A percentile compares a stretch with the other conserved stretches of the same genome.
Conservation (phyloP, 2,113 vertebrate species). For the Etheostoma spectabile region DNA sequence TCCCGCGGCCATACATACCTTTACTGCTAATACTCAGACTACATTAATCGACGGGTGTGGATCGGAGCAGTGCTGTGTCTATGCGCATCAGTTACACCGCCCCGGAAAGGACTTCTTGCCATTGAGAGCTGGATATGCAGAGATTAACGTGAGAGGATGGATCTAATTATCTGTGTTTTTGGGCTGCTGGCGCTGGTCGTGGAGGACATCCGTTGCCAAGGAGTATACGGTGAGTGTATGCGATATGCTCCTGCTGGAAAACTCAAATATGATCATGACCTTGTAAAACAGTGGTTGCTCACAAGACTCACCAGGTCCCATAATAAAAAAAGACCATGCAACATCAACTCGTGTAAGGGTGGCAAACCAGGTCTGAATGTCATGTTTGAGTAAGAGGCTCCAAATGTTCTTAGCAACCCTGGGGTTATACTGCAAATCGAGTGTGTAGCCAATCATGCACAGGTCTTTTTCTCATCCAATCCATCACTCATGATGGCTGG, state of each 20-base stretch:
- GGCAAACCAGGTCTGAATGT: slow-evolving; percentile 43
- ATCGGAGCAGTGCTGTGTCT: slow-evolving; percentile 55
- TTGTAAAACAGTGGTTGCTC: slow-evolving; percentile 69
- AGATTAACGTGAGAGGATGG: slow-evolving; percentile 92
- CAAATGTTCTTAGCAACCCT: slow-evolving; percentile 49
- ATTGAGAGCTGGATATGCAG: slow-evolving; percentile 90
- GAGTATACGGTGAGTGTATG: slow-evolving; percentile 93
- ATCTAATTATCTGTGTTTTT: slow-evolving; percentile 89
- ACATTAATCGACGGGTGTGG: slow-evolving; percentile 52
- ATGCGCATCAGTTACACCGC: slow-evolving; percentile 67
- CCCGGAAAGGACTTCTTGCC: slow-evolving; percentile 78
- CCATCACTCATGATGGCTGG: slow-evolving; percentile 58
- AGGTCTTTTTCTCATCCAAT: slow-evolving; percentile 58
- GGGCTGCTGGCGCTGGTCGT: slow-evolving; percentile 90
- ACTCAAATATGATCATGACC: slow-evolving; percentile 78
- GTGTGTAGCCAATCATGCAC: slow-evolving; percentile 65
- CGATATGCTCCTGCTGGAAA: slow-evolving; percentile 21
- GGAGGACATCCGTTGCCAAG: slow-evolving; percentile 90
- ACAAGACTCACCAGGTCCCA: background rate
- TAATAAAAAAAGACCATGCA: background rate
- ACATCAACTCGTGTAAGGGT: slow-evolving; percentile 16
- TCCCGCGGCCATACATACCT: slow-evolving; percentile 52
- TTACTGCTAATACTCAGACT: slow-evolving; percentile 30
- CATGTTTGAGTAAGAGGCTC: slow-evolving; percentile 47
- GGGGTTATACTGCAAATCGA: slow-evolving; percentile 59